Percentiles rank a stretch among this genome's conserved stretches.
Conservation (phyloP, 2,113 vertebrate species). For the Upupa epops region DNA sequence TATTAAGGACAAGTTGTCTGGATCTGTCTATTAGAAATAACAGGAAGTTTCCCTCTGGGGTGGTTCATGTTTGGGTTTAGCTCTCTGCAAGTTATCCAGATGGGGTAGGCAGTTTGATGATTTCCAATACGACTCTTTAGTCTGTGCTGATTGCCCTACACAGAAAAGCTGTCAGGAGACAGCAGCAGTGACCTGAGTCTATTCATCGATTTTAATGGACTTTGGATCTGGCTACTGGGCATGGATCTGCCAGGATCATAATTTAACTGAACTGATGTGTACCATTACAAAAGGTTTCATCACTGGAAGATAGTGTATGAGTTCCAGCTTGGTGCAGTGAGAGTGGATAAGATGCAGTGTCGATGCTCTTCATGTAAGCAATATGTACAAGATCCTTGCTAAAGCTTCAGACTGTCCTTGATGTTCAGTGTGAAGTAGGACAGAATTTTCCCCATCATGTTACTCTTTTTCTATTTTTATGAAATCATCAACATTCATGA, state of each 20-base stretch:
- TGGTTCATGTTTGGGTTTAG: neutral
- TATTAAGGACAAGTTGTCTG: neutral
- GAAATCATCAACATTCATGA: neutral
- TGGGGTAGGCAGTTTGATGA: neutral
- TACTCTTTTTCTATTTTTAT: neutral
- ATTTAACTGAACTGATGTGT: constrained; percentile 14
- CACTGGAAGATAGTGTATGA: neutral
- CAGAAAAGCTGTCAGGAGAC: neutral
- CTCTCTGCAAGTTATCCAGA: neutral
- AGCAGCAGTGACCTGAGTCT: neutral
- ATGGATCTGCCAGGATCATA: neutral
- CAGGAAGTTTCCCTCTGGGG: neutral
- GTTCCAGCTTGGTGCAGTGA: neutral
- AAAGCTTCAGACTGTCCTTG: neutral
- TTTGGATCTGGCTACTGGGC: neutral
- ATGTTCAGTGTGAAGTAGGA: neutral
- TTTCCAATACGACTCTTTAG: neutral
- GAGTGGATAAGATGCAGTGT: neutral
- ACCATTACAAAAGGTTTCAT: neutral
- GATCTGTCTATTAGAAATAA: neutral
- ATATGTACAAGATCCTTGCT: neutral
- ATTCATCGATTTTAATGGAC: neutral
- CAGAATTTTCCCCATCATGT: neutral
- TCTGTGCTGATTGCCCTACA: neutral
- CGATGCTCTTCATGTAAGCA: neutral